These are phyloP conservation scores for Poecilia wingei DNA, from an alignment of 2,797 vertebrate genomes.

Conservation along the genomic window DNA sequence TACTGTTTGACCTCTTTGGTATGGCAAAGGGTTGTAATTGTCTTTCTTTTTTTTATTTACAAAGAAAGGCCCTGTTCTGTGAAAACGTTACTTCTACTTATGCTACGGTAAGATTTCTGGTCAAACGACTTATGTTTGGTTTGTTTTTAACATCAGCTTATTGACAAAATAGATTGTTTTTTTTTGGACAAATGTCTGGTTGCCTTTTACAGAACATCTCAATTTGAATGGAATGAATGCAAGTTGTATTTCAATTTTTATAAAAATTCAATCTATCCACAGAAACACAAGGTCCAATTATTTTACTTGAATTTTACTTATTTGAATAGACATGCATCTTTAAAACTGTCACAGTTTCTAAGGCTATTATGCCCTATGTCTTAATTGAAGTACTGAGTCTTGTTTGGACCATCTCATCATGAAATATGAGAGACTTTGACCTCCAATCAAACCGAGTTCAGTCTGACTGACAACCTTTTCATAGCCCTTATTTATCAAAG, in stretches of 20 bases:
- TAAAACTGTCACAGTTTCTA: not conserved
- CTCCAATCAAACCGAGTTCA: not conserved
- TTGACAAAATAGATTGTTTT: not conserved
- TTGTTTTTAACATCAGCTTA: not conserved
- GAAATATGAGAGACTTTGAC: not conserved
- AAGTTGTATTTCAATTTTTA: not conserved
- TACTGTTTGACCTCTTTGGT: slow-evolving; percentile 46
- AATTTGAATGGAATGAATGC: not conserved
- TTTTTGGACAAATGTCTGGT: not conserved
- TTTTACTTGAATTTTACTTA: not conserved
- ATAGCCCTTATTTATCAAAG: not conserved
- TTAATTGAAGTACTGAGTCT: not conserved
- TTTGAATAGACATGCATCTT: not conserved
- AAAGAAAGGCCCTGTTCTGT: slow-evolving; percentile 17
- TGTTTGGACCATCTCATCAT: not conserved
- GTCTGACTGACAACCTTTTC: not conserved
- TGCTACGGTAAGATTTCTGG: slow-evolving; percentile 4
- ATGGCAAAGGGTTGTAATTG: slow-evolving; percentile 27
- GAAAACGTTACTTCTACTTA: not conserved
- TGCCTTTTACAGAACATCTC: not conserved
- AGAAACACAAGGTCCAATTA: not conserved
- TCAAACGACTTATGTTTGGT: not conserved
- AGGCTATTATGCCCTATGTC: not conserved
- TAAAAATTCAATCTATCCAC: not conserved
- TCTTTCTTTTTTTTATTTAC: slow-evolving; percentile 31